phyloP scores from a whole-genome alignment of 2,888 invertebrate genomes.

The Kryphioiulus occultus region DNA sequence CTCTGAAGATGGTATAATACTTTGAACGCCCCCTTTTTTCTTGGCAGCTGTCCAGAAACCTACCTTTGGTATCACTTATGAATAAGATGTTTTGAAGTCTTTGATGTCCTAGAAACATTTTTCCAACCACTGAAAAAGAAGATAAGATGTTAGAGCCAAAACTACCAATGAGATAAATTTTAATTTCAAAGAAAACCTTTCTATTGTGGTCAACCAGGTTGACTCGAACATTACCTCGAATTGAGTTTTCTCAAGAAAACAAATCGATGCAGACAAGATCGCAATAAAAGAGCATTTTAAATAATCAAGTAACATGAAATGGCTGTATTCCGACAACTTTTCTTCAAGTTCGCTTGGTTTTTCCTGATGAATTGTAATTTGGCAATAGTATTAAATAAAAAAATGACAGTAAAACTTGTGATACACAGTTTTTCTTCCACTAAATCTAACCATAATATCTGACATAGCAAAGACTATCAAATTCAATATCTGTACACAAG shows the following conservation, averaged over 20 bases:
- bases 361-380: background rate
- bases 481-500: background rate
- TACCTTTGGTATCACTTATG: no score
- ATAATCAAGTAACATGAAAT: background rate
- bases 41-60: no score
- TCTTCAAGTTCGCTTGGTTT: no score
- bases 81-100: no score
- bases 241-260: background rate
- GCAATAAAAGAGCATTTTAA: background rate
- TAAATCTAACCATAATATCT: conserved; percentile 11
- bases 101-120: no score
- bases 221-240: background rate
- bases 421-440: conserved; percentile 11
- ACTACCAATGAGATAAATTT: background rate
- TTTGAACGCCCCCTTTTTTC: no score
- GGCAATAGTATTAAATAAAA: background rate
- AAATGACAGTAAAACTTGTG: conserved; percentile 18
- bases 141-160: background rate
- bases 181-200: background rate
- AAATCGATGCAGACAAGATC: background rate
- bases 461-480: background rate
- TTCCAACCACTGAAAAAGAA: no score
- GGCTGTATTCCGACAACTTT: background rate
- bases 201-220: background rate
- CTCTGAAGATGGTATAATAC: no score